Evolutionary conservation across 2,797 vertebrate species (phyloP).

Genomic region (Siniperca scherzeri): DNA sequence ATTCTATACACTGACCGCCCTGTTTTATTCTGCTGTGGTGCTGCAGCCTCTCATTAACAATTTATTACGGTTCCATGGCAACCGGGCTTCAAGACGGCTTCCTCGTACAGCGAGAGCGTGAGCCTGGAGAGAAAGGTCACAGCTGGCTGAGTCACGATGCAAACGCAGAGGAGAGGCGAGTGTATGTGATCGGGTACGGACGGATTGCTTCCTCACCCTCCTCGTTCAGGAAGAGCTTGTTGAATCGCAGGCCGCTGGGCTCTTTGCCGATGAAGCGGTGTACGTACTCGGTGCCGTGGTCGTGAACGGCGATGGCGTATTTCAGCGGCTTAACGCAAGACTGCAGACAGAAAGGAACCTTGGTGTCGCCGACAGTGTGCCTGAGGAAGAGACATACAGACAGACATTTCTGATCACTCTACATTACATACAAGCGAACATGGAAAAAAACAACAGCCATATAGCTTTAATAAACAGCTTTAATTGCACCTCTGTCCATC

Average conservation of each 20-base stretch:
- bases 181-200: background rate
- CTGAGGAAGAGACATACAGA: conserved; percentile 75
- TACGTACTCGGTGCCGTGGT: conserved; percentile 97
- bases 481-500: conserved; percentile 94
- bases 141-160: background rate
- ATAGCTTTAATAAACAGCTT: background rate
- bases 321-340: conserved; percentile 98
- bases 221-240: conserved; percentile 98
- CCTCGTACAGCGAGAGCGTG: conserved; percentile 17
- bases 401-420: no score
- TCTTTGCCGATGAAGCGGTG: conserved; percentile 99
- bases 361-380: conserved; percentile 97
- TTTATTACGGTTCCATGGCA: conserved; percentile 55
- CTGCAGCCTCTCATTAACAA: conserved; percentile 56
- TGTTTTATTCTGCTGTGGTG: conserved; percentile 19
- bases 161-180: background rate
- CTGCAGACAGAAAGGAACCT: conserved; percentile 98
- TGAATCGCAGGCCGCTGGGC: conserved; percentile 97
- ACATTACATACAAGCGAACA: background rate
- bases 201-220: conserved; percentile 89
- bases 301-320: conserved; percentile 96
- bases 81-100: conserved; percentile 32
- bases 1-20: conserved; percentile 21
- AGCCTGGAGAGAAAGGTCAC: background rate
- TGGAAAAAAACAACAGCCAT: background rate